Percentiles rank a stretch among this genome's conserved stretches.
phyloP scores from a whole-genome alignment of 2,797 vertebrate genomes.

The Crenichthys baileyi region DNA sequence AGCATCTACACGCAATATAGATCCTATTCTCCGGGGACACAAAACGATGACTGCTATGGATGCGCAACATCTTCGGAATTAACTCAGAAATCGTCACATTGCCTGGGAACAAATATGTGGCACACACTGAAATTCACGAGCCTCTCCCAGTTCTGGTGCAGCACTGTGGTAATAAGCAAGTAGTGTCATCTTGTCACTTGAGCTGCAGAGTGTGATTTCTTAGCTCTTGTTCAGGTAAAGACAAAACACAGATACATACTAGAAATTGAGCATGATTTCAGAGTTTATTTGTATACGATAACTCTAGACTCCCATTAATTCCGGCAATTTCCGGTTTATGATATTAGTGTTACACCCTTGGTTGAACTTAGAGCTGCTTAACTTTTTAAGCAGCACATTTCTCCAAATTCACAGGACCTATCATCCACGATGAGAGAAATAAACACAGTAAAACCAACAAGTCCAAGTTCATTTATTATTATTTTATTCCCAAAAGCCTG shows the following conservation, averaged over 20 bases:
- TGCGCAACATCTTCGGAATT: neutral
- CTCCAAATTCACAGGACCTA: neutral
- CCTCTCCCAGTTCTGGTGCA: neutral
- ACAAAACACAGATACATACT: too few species aligned
- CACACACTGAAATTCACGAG: neutral
- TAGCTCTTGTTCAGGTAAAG: too few species aligned
- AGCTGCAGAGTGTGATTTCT: neutral
- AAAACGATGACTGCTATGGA: too few species aligned
- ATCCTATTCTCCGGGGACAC: too few species aligned
- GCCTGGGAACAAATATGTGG: neutral
- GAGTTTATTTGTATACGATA: too few species aligned
- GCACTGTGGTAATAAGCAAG: neutral
- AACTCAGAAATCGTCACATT: neutral
- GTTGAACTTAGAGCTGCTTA: too few species aligned
- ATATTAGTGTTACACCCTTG: neutral
- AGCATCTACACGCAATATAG: too few species aligned
- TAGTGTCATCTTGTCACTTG: neutral
- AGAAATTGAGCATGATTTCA: too few species aligned
- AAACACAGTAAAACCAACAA: too few species aligned
- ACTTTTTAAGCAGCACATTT: too few species aligned
- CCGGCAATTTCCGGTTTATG: neutral
- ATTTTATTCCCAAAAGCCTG: neutral
- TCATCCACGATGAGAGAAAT: too few species aligned
- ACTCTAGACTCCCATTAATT: neutral
- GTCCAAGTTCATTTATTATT: too few species aligned